Percentiles rank a stretch among this genome's conserved stretches.
Conservation (phyloP, 2,888 invertebrate genomes). For the Erpobdella octoculata region DNA sequence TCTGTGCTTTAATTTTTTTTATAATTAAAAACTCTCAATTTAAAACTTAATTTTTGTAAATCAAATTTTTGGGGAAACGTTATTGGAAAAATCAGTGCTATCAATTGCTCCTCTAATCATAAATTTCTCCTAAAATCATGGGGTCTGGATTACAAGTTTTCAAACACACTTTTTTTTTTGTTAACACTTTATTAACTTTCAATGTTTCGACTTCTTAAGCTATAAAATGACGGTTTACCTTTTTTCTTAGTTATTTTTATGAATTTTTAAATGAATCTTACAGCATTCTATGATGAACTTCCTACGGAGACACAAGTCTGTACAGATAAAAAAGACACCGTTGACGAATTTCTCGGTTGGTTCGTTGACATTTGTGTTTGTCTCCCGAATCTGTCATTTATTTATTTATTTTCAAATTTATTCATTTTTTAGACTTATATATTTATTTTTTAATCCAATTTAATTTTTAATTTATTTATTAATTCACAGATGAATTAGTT, state of each 20-base stretch:
- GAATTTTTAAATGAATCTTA: background rate
- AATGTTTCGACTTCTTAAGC: too few relatives aligned
- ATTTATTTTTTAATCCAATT: background rate
- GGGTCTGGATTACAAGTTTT: too few relatives aligned
- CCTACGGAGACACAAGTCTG: background rate
- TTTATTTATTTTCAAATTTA: background rate
- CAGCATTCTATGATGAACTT: conserved; percentile 17
- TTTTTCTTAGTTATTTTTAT: background rate
- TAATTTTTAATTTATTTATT: background rate
- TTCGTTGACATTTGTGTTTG: background rate
- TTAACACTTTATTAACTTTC: too few relatives aligned
- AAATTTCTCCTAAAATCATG: too few relatives aligned
- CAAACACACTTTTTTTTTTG: too few relatives aligned
- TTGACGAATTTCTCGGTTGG: conserved; percentile 9
- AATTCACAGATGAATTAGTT: background rate
- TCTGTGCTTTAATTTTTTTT: too few relatives aligned
- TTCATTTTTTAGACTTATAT: background rate
- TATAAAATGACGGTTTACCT: background rate
- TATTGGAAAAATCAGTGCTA: too few relatives aligned
- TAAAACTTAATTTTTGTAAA: too few relatives aligned
- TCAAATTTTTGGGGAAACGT: too few relatives aligned
- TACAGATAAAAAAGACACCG: background rate
- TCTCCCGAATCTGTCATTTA: background rate
- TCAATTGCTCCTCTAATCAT: too few relatives aligned
- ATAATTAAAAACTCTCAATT: too few relatives aligned